These are phyloP conservation scores for Apolygus lucorum DNA, from an alignment of 1,140 invertebrate species.

Conservation along the genomic window DNA sequence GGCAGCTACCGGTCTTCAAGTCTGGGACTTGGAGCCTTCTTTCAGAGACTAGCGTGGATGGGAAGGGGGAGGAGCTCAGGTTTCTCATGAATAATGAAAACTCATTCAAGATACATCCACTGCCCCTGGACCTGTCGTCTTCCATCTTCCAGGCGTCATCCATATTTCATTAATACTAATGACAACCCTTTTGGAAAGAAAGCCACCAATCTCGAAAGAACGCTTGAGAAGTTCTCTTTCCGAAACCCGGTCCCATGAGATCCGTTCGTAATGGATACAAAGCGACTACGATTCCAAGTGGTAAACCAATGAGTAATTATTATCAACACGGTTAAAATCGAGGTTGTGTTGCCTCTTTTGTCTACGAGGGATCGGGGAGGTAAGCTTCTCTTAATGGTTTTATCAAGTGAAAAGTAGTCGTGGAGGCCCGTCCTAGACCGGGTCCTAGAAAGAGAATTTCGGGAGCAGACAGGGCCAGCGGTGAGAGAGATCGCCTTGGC, in stretches of 20 bases:
- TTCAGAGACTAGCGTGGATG: not conserved
- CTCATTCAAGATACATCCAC: slow-evolving; percentile 7
- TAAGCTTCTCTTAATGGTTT: not conserved
- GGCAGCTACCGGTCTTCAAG: slow-evolving; percentile 1
- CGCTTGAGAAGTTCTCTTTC: not conserved
- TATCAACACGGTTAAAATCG: not conserved
- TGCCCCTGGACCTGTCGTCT: not conserved
- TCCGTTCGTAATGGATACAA: not conserved
- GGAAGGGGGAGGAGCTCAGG: not conserved
- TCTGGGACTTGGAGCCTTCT: not conserved
- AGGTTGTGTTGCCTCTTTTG: not conserved
- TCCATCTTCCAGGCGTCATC: not conserved
- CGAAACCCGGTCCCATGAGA: not conserved
- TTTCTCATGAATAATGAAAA: slow-evolving; percentile 17
- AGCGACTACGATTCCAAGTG: not conserved
- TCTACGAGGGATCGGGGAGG: not conserved
- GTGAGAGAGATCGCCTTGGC: slow-evolving; percentile 2
- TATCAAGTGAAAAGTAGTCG: slow-evolving; percentile 7
- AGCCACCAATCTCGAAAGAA: slow-evolving; percentile 11
- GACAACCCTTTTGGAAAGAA: slow-evolving; percentile 13
- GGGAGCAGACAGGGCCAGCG: not conserved
- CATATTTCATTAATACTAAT: slow-evolving; percentile 15
- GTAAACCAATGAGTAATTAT: slow-evolving; percentile 2
- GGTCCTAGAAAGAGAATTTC: not conserved
- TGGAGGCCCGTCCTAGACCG: not conserved